Conservation (phyloP, 1,140 invertebrate species). For the Drosophila burlai region DNA sequence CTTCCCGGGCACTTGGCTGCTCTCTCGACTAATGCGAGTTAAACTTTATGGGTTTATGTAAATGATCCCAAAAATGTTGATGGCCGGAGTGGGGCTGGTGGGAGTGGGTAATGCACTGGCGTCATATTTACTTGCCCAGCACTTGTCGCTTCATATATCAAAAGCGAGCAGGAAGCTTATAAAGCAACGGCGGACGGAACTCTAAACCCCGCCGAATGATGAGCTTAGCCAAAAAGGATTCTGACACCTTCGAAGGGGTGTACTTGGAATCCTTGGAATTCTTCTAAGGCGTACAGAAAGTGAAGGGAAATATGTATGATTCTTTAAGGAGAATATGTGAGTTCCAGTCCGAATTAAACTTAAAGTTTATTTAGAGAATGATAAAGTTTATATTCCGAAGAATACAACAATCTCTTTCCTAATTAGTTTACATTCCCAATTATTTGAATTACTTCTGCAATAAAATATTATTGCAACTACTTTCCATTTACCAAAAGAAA, state of each 20-base stretch:
- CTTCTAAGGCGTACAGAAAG: background rate
- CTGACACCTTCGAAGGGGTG: background rate
- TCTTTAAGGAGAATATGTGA: too few relatives aligned
- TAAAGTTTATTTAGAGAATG: too few relatives aligned
- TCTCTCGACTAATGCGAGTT: conserved; percentile 68
- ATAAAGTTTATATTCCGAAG: too few relatives aligned
- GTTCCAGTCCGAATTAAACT: too few relatives aligned
- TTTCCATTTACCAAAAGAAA: background rate
- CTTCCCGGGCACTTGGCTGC: conserved; percentile 65
- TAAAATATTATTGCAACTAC: background rate
- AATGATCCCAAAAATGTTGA: conserved; percentile 62
- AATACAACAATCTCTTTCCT: background rate
- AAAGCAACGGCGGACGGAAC: conserved; percentile 14
- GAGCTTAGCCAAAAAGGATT: background rate
- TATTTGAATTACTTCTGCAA: background rate
- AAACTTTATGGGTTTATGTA: conserved; percentile 79
- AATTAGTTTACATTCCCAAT: background rate
- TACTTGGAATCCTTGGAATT: background rate
- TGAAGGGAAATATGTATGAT: background rate
- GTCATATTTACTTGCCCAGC: conserved; percentile 51
- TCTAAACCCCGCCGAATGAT: conserved; percentile 6
- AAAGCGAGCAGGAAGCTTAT: conserved; percentile 49
- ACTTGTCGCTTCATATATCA: conserved; percentile 66
- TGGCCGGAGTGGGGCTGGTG: background rate
- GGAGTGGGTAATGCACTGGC: conserved; percentile 36